Evolutionary conservation across 2,797 vertebrate genomes (phyloP).

Genomic region (Mus caroli): DNA sequence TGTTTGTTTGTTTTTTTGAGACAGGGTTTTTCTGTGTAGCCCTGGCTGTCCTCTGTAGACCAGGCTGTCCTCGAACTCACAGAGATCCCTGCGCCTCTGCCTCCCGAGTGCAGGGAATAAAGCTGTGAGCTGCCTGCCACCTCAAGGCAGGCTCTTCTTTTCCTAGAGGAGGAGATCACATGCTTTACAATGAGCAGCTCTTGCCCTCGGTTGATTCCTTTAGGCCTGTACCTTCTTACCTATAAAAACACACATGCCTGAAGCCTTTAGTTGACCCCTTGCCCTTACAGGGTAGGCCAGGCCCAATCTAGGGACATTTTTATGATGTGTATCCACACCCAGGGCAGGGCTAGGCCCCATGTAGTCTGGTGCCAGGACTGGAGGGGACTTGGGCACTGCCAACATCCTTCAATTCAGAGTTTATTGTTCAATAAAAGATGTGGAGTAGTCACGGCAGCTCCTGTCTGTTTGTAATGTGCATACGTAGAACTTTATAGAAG

Average conservation of each 20-base stretch:
- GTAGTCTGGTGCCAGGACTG: not conserved
- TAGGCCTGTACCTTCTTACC: not conserved
- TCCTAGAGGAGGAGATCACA: not conserved
- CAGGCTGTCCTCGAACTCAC: not conserved
- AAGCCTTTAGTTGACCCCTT: not conserved
- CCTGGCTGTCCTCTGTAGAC: not conserved
- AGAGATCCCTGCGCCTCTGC: not conserved
- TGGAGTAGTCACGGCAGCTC: not conserved
- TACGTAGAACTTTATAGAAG: slow-evolving; percentile 1
- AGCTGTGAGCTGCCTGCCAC: accelerated
- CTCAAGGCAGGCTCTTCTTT: not conserved
- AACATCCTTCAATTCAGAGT: not conserved
- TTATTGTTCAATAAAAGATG: slow-evolving; percentile 21
- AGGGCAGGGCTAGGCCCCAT: not conserved
- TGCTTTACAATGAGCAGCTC: not conserved
- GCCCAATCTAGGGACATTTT: not conserved
- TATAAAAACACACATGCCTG: not conserved
- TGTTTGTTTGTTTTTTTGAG: not conserved
- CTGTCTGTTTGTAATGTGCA: slow-evolving; percentile 7
- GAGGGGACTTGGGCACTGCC: not conserved
- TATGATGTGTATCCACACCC: not conserved
- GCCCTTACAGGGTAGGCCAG: not conserved
- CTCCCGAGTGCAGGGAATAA: not conserved
- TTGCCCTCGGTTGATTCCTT: not conserved
- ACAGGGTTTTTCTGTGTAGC: not conserved